A percentile compares a stretch with the other conserved stretches of the same genome.
Evolutionary conservation across 2,113 vertebrate genomes (phyloP).

Genomic region (Neogobius melanostomus): DNA sequence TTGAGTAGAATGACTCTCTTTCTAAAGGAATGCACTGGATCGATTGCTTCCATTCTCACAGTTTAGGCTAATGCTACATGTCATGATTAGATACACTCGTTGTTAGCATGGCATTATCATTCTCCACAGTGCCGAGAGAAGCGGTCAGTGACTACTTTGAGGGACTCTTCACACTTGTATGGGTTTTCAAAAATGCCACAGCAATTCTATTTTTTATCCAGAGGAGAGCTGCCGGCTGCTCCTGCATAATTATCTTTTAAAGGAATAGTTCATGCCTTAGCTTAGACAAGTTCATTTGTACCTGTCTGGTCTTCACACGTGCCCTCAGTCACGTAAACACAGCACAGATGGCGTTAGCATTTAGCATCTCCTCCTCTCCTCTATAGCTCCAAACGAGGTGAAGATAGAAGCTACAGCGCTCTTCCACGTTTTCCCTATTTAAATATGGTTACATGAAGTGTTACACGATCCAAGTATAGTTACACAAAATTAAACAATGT

Average conservation of each 20-base stretch:
- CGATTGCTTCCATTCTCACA: not conserved
- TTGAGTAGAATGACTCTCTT: not conserved
- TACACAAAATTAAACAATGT: too few species aligned
- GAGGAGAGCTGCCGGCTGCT: not conserved
- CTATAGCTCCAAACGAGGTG: too few species aligned
- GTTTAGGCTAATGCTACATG: not conserved
- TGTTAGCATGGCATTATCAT: not conserved
- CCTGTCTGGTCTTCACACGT: too few species aligned
- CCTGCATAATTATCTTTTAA: constrained; percentile 6
- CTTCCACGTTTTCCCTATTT: too few species aligned
- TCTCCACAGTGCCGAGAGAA: constrained; percentile 34
- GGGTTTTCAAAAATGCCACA: constrained; percentile 38
- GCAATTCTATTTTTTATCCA: constrained; percentile 20
- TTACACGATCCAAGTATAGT: too few species aligned
- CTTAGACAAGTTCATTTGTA: too few species aligned
- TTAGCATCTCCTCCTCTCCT: too few species aligned
- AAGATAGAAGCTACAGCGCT: too few species aligned
- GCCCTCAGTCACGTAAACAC: too few species aligned
- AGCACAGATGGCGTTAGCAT: too few species aligned
- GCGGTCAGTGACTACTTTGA: constrained; percentile 20
- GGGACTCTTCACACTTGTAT: constrained; percentile 29
- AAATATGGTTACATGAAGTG: too few species aligned
- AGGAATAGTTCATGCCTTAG: too few species aligned
- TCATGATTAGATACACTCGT: not conserved
- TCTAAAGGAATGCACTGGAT: not conserved